phyloP scores from a whole-genome alignment of 2,797 vertebrate species.

The Limnodromus scolopaceus region DNA sequence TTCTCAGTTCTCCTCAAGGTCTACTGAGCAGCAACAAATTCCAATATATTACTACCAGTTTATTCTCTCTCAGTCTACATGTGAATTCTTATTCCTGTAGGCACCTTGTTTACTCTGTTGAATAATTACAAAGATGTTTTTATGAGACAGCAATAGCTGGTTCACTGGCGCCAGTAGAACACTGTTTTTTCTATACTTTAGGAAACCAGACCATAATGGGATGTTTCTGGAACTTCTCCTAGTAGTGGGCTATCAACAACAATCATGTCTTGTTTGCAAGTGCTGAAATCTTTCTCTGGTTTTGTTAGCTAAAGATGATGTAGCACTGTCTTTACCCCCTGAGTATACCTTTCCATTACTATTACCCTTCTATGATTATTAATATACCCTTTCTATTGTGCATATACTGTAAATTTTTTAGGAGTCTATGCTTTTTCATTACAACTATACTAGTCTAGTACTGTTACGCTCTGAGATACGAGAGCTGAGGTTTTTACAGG shows the following conservation, averaged over 20 bases:
- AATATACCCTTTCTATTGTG: neutral
- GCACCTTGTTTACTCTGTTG: neutral
- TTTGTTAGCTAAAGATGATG: neutral
- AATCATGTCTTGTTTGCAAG: neutral
- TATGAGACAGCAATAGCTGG: neutral
- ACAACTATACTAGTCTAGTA: neutral
- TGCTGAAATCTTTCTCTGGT: neutral
- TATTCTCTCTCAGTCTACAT: neutral
- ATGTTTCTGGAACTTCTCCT: neutral
- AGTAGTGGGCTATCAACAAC: neutral
- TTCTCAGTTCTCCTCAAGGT: neutral
- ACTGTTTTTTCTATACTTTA: neutral
- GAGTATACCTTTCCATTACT: neutral
- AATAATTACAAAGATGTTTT: neutral
- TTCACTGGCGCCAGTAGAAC: neutral
- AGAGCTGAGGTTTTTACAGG: neutral
- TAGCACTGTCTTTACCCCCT: neutral
- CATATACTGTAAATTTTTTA: neutral
- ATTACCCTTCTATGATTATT: neutral
- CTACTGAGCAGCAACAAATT: neutral
- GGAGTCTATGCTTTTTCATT: neutral
- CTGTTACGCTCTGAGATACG: neutral
- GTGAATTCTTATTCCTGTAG: neutral
- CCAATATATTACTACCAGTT: neutral
- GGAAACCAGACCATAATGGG: neutral